Percentiles rank a stretch among this genome's conserved stretches.
phyloP scores from a whole-genome alignment of 2,888 invertebrate species.

The Cecidostiba fungosa region DNA sequence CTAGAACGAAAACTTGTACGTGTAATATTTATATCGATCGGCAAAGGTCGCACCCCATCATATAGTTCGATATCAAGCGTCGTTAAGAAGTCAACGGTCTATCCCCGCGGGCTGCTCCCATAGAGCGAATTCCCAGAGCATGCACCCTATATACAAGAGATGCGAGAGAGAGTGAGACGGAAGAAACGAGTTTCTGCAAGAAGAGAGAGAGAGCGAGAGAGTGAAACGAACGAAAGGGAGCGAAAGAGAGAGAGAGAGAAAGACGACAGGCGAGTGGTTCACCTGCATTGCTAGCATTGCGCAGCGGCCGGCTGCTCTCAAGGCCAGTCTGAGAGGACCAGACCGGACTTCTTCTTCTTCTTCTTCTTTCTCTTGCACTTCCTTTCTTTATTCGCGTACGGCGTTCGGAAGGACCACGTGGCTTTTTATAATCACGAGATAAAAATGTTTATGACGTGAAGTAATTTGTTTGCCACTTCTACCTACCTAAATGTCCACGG shows the following conservation, averaged over 20 bases:
- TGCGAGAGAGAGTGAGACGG: constrained; percentile 56
- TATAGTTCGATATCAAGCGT: constrained; percentile 31
- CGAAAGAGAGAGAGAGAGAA: constrained; percentile 69
- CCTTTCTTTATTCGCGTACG: neutral
- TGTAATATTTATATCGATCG: neutral
- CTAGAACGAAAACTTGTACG: no score
- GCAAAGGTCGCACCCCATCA: neutral
- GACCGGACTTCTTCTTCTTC: neutral
- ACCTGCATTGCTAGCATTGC: constrained; percentile 80
- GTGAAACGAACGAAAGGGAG: constrained; percentile 75
- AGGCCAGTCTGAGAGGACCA: constrained; percentile 69
- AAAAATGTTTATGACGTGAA: neutral
- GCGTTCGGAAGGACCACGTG: neutral
- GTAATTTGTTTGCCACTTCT: neutral
- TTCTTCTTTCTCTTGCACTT: neutral
- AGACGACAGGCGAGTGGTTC: constrained; percentile 75
- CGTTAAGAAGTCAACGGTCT: constrained; percentile 61
- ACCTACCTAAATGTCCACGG: constrained; percentile 51
- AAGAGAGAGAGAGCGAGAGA: constrained; percentile 72
- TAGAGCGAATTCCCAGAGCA: constrained; percentile 56
- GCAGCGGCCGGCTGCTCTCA: constrained; percentile 72
- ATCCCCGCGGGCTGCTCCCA: constrained; percentile 35
- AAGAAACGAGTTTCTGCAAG: constrained; percentile 71
- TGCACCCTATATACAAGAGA: constrained; percentile 24
- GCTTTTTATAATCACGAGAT: neutral